Conservation (phyloP, 1,140 invertebrate species). For the Manduca sexta region DNA sequence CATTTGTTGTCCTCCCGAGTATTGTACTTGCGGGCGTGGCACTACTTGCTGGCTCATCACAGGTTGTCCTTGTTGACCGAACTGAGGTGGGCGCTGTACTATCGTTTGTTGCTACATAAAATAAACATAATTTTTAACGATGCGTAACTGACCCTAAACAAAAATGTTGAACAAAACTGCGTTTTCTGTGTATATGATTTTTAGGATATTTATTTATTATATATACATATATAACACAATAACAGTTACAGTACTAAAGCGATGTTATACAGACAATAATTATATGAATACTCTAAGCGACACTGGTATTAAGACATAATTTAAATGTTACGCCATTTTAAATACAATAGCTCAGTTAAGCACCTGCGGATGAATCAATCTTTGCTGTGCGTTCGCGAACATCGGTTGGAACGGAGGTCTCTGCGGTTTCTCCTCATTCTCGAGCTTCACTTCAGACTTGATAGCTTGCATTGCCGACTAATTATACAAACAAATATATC, state of each 20-base stretch:
- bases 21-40: conserved; percentile 33
- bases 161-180: background rate
- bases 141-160: no score
- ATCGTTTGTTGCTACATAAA: conserved; percentile 21
- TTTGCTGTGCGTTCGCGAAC: conserved; percentile 30
- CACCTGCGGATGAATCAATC: conserved; percentile 30
- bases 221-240: no score
- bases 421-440: conserved; percentile 36
- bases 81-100: conserved; percentile 22
- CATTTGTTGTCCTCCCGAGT: conserved; percentile 29
- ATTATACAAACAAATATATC: background rate
- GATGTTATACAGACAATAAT: no score
- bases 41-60: conserved; percentile 25
- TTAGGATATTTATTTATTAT: no score
- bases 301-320: no score
- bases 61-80: conserved; percentile 21
- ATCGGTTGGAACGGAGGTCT: conserved; percentile 45
- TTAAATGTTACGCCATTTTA: no score
- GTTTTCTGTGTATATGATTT: background rate
- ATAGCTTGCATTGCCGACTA: conserved; percentile 49
- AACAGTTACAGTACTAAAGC: no score
- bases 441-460: conserved; percentile 57
- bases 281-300: no score
- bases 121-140: background rate
- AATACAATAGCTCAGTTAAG: no score